Evolutionary conservation across 2,888 invertebrate species (phyloP).

Genomic region (Amphipyra tragopoginis): DNA sequence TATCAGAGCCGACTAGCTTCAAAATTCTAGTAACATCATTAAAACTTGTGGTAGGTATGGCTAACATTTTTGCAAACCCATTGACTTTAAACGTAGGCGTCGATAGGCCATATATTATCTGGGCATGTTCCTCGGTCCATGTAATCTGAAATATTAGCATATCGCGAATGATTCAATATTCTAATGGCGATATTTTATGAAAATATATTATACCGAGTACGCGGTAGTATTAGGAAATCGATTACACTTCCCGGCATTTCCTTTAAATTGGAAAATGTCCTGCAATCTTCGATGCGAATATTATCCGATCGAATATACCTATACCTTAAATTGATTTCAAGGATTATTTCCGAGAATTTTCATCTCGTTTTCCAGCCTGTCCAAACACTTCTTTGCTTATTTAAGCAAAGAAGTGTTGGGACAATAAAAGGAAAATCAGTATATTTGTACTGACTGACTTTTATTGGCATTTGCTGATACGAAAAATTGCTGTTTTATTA

Average conservation of each 20-base stretch:
- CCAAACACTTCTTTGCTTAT: too few species aligned
- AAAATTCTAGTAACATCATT: constrained; percentile 20
- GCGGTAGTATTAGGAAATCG: constrained; percentile 21
- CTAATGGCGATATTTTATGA: constrained; percentile 33
- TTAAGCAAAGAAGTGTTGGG: too few species aligned
- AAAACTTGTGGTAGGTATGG: not conserved
- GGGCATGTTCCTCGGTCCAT: not conserved
- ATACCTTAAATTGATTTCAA: constrained; percentile 1
- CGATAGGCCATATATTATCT: not conserved
- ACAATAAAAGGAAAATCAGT: too few species aligned
- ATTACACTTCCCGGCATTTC: constrained; percentile 22
- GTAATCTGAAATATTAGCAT: constrained; percentile 24
- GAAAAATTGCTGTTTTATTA: too few species aligned
- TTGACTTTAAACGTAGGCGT: not conserved
- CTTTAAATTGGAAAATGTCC: constrained; percentile 43
- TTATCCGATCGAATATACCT: constrained; percentile 19
- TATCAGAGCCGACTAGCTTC: not conserved
- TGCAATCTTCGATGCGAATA: constrained; percentile 21
- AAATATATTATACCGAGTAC: constrained; percentile 34
- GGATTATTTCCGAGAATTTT: not conserved
- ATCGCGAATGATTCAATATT: constrained; percentile 33
- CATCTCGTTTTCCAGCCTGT: not conserved
- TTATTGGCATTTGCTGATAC: too few species aligned
- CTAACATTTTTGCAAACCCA: not conserved
- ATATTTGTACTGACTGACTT: too few species aligned